Conservation (phyloP, 2,113 vertebrate genomes). For the Macheiramphus alcinus region DNA sequence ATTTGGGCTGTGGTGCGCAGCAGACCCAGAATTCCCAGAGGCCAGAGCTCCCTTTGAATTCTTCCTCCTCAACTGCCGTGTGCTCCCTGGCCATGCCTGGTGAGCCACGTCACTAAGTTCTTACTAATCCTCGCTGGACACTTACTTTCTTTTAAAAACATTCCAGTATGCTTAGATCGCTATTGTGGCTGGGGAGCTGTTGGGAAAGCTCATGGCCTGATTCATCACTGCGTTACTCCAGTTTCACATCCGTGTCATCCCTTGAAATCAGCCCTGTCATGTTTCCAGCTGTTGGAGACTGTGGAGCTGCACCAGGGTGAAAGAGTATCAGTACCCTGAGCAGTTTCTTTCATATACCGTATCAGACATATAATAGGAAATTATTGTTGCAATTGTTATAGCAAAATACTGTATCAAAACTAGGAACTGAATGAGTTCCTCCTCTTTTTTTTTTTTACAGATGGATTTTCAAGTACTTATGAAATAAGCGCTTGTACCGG, state of each 20-base stretch:
- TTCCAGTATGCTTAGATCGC: not conserved
- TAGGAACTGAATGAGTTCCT: not conserved
- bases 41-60: not conserved
- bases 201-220: not conserved
- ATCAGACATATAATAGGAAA: not conserved
- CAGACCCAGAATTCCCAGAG: not conserved
- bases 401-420: not conserved
- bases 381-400: rapidly evolving
- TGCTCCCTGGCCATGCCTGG: not conserved
- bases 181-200: not conserved
- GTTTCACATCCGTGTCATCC: not conserved
- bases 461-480: not conserved
- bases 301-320: not conserved
- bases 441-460: not conserved
- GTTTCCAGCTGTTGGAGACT: not conserved
- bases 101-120: not conserved
- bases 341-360: not conserved
- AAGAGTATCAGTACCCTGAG: not conserved
- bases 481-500: not conserved
- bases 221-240: not conserved
- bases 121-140: not conserved
- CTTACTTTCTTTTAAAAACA: not conserved
- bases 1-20: not conserved
- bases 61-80: not conserved
- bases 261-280: not conserved